Percentiles rank a stretch among this genome's conserved stretches.
Evolutionary conservation across 2,113 vertebrate species (phyloP).

Genomic region (Actinemys pallida): DNA sequence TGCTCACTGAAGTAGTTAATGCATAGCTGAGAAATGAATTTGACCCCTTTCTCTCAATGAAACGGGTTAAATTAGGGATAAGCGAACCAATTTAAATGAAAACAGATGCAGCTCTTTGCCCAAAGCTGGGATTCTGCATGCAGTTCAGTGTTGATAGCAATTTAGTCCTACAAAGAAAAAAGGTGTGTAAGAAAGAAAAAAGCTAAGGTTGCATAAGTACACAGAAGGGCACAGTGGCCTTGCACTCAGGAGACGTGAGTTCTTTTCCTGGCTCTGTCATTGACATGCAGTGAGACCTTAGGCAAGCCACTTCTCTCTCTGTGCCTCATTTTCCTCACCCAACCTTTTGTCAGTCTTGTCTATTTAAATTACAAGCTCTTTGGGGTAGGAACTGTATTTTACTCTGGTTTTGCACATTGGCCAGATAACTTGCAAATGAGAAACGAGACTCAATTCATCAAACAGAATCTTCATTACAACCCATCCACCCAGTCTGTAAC

Average conservation of each 20-base stretch:
- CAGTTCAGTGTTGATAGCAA: neutral
- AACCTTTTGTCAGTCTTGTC: neutral
- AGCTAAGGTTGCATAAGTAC: neutral
- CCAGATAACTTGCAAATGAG: neutral
- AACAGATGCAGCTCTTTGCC: neutral
- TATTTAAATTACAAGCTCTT: neutral
- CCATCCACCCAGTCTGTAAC: neutral
- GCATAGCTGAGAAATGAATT: no score
- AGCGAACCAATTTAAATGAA: neutral
- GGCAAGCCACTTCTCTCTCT: neutral
- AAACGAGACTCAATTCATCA: neutral
- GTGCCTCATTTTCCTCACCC: neutral
- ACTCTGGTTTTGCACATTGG: neutral
- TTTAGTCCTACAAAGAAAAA: neutral
- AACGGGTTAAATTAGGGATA: neutral
- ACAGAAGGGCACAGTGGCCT: neutral
- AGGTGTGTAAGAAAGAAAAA: neutral
- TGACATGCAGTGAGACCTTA: neutral
- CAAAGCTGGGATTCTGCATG: neutral
- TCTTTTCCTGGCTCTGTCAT: neutral
- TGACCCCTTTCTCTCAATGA: neutral
- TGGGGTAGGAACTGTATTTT: neutral
- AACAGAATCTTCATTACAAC: neutral
- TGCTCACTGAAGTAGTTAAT: neutral
- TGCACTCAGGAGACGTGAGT: neutral